Conservation (phyloP, 2,888 invertebrate genomes). For the Drosophila cracens region DNA sequence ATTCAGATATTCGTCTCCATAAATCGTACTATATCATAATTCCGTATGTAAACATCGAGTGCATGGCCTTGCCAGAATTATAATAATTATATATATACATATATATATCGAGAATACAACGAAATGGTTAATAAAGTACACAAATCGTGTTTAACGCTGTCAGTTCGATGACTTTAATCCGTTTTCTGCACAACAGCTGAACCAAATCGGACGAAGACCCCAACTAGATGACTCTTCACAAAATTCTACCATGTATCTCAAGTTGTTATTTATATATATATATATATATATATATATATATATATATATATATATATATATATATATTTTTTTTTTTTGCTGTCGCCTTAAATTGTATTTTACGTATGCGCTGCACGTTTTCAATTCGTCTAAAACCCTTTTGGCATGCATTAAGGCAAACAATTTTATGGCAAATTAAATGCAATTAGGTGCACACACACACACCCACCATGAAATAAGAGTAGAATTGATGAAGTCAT, state of each 20-base stretch:
- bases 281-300: no score
- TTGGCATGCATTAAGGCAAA: constrained; percentile 59
- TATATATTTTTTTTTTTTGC: no score
- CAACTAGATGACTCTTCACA: constrained; percentile 36
- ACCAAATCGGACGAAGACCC: constrained; percentile 1
- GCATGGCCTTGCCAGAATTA: constrained; percentile 37
- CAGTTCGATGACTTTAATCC: constrained; percentile 15
- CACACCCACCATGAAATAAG: not conserved
- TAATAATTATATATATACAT: constrained; percentile 27
- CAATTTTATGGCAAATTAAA: constrained; percentile 73
- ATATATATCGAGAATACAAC: constrained; percentile 3
- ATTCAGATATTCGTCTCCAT: constrained; percentile 1
- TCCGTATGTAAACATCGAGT: constrained; percentile 31
- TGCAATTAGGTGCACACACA: constrained; percentile 66
- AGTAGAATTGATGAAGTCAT: constrained; percentile 54
- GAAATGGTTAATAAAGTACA: constrained; percentile 19
- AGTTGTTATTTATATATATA: not conserved
- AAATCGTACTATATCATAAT: constrained; percentile 29
- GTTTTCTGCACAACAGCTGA: constrained; percentile 36
- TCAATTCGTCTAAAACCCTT: constrained; percentile 66
- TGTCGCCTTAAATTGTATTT: constrained; percentile 39
- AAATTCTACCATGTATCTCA: constrained; percentile 6
- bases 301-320: no score
- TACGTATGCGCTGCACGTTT: constrained; percentile 69
- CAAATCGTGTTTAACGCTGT: constrained; percentile 29